Conservation (phyloP, 2,797 vertebrate species). For the Odontamblyopus rebecca region DNA sequence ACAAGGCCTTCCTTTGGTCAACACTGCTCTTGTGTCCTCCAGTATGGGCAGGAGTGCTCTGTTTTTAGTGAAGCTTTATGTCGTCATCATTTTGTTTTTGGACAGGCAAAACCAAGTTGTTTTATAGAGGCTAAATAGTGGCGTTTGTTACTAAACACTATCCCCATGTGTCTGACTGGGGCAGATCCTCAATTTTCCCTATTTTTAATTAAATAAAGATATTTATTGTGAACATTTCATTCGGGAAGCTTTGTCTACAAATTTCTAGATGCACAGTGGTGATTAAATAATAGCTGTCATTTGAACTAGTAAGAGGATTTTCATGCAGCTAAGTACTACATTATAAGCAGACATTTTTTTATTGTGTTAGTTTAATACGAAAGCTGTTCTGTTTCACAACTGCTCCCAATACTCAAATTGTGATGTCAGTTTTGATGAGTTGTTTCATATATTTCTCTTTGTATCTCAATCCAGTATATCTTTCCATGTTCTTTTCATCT, state of each 20-base stretch:
- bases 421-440: not conserved
- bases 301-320: no score
- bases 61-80: conserved; percentile 1
- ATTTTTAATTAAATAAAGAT: not conserved
- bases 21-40: not conserved
- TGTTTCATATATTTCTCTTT: not conserved
- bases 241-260: not conserved
- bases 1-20: conserved; percentile 33
- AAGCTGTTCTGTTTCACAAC: not conserved
- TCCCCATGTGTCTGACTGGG: not conserved
- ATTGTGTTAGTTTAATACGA: not conserved
- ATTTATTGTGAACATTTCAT: no score
- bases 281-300: no score
- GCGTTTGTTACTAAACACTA: conserved; percentile 45
- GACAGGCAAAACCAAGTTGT: conserved; percentile 16
- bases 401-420: not conserved
- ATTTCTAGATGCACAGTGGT: not conserved
- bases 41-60: conserved; percentile 16
- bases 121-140: conserved; percentile 36
- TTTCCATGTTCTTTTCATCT: not conserved
- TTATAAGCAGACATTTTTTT: not conserved
- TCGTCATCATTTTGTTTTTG: conserved; percentile 12
- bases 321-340: no score
- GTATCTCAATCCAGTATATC: not conserved
- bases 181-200: not conserved